Percentiles rank a stretch among this genome's conserved stretches.
Conservation (phyloP, 2,888 invertebrate genomes). For the Mesoligia furuncula region DNA sequence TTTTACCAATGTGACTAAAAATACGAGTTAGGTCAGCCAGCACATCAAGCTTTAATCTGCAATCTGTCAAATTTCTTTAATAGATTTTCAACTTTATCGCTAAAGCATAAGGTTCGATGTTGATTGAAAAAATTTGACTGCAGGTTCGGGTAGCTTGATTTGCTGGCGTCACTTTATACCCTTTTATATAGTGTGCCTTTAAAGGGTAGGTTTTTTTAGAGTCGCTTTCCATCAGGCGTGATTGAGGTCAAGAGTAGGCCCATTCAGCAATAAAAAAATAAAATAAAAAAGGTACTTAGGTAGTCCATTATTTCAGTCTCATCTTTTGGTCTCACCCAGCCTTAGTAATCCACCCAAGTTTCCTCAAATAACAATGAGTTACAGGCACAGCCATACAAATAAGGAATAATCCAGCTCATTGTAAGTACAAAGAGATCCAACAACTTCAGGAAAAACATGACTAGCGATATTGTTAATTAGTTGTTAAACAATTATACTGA, state of each 20-base stretch:
- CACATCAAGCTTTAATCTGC: too few relatives aligned
- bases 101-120: too few relatives aligned
- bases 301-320: neutral
- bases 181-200: neutral
- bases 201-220: neutral
- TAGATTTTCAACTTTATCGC: too few relatives aligned
- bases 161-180: too few relatives aligned
- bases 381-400: neutral
- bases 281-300: too few relatives aligned
- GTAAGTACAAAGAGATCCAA: constrained; percentile 2
- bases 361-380: neutral
- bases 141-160: too few relatives aligned
- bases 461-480: constrained; percentile 6
- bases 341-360: neutral
- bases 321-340: too few relatives aligned
- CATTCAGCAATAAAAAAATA: too few relatives aligned
- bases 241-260: neutral
- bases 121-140: too few relatives aligned
- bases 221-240: neutral
- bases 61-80: too few relatives aligned
- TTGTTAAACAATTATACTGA: constrained; percentile 3
- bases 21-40: neutral
- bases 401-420: neutral
- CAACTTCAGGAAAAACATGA: constrained; percentile 22
- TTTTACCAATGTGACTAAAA: neutral